Conservation (phyloP, 53 echinoderm and acorn worm species). For the Henricia sp. region DNA sequence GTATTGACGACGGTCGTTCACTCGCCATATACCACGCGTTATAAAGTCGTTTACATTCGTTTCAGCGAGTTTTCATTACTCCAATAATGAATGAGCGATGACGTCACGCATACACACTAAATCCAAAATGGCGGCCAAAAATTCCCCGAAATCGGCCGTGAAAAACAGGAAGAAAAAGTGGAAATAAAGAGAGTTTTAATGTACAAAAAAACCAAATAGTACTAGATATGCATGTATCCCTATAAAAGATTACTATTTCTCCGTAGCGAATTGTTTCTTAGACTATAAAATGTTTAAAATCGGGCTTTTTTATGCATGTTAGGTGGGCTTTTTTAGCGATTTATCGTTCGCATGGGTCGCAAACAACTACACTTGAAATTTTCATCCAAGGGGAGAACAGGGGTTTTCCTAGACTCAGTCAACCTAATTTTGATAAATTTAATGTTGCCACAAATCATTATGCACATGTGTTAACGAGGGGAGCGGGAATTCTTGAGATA, state of each 20-base stretch:
- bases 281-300: slow-evolving; percentile 7
- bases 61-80: slow-evolving; percentile 14
- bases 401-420: neutral
- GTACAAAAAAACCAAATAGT: neutral
- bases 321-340: neutral
- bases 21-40: neutral
- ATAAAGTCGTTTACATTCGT: neutral
- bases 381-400: neutral
- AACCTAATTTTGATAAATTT: neutral
- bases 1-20: slow-evolving; percentile 14
- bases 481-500: neutral
- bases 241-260: neutral
- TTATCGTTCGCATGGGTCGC: neutral
- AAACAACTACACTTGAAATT: neutral
- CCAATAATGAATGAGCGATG: neutral
- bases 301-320: neutral
- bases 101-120: neutral
- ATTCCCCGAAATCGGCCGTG: neutral
- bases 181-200: slow-evolving; percentile 1
- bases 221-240: neutral
- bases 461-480: neutral
- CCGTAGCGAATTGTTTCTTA: neutral
- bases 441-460: neutral
- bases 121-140: slow-evolving; percentile 13
- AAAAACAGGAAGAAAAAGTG: no score